Evolutionary conservation across 2,797 vertebrate genomes (phyloP), one percentile per base, ranked within the genome.

Genomic region (Nyctibius grandis): DNA sequence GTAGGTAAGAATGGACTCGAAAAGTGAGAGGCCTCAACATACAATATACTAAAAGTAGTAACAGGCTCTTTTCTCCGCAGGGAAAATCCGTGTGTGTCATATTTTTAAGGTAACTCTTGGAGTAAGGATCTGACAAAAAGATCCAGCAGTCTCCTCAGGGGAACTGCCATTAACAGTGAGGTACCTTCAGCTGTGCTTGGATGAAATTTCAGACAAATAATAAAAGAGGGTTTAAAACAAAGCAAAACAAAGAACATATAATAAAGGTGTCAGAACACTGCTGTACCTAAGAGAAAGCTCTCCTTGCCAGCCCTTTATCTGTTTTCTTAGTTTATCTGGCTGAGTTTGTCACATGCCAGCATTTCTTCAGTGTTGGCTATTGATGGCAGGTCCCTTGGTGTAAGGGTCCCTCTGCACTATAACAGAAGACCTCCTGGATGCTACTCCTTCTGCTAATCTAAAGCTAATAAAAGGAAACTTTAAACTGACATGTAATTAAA

Each of bases 11-110:
- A 89, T 0, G 1, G 84, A 54, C 70, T 89, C 8, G 15, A 13
- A 75, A 88, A 82, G 64, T 67, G n/a, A 85, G 82, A 91, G 21
- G 18, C 68, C 48, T 92, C 70, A 40, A 22, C 79, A 38, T 84
- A 48, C 53, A 77, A 20, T 91, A 47, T 59, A 70, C 67, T 89
- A n/a, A 61, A 94, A 86, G 85, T 20, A 85, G 84, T 63, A 92
- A 59, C 63, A 81, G 82, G 60, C 57, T 89, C 21, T 95, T 95
- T 95, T 92, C 91, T 91, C 94, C 83, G 85, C 63, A 74, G 78
- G 93, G 64, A 74, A 78, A 60, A 95, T 88, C 53, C 1, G 0
- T 34, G 45, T 51, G 36, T 85, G 48, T 64, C 87, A 29, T 12
- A 44, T 51, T 77, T 91, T 79, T 44, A 89, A 89, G 64, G 82